phyloP scores from a whole-genome alignment of 2,888 invertebrate genomes.

The Xanthostigma xanthostigma region DNA sequence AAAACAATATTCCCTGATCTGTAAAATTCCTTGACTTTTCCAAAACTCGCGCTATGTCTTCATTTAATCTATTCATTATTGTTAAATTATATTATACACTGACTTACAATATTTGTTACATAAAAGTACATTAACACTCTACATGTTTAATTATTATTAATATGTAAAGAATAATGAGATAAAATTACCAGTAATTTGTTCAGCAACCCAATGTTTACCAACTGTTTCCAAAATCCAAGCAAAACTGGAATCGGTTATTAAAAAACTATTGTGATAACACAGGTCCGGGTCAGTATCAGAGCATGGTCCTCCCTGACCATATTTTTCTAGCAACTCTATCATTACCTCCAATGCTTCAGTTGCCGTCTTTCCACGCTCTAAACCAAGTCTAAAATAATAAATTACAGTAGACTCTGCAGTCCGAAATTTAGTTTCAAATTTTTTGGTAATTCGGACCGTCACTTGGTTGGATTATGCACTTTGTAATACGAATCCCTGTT shows the following conservation, averaged over 20 bases:
- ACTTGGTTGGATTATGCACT: too few relatives aligned
- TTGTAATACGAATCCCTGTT: neutral
- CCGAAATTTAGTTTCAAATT: slow-evolving; percentile 1
- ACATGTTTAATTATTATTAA: too few relatives aligned
- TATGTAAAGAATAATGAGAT: too few relatives aligned
- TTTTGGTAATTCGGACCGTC: neutral
- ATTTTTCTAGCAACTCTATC: slow-evolving; percentile 42
- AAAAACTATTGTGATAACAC: slow-evolving; percentile 56
- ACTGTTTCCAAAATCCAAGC: slow-evolving; percentile 66
- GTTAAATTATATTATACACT: too few relatives aligned
- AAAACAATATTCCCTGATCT: too few relatives aligned
- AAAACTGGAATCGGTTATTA: slow-evolving; percentile 52
- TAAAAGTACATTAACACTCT: too few relatives aligned
- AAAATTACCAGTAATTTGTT: slow-evolving; percentile 39
- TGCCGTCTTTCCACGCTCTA: slow-evolving; percentile 52
- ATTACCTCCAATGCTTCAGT: slow-evolving; percentile 51
- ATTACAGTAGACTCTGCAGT: neutral
- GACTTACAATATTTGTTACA: too few relatives aligned
- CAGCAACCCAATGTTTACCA: slow-evolving; percentile 64
- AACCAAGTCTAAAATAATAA: slow-evolving; percentile 38
- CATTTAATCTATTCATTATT: too few relatives aligned
- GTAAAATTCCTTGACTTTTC: too few relatives aligned
- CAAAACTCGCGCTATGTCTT: too few relatives aligned
- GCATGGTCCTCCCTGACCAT: slow-evolving; percentile 60
- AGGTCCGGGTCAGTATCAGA: slow-evolving; percentile 39